A percentile compares a stretch with the other conserved stretches of the same genome.
phyloP scores from a whole-genome alignment of 2,888 invertebrate genomes.

The Cheilosia urbana region DNA sequence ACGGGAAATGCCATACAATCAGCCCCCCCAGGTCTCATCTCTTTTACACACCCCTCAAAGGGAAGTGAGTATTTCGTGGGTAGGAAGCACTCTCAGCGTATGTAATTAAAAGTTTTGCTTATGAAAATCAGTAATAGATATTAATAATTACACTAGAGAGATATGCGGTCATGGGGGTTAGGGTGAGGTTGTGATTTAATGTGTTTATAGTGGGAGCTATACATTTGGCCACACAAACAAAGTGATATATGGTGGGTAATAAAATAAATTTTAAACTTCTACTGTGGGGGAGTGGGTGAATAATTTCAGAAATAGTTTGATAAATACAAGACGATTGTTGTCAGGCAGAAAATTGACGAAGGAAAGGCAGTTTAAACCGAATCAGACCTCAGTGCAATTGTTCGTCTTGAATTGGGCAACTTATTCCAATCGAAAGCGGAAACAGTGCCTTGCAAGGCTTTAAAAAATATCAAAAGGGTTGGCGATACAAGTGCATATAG shows the following conservation, averaged over 20 bases:
- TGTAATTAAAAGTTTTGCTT: constrained; percentile 53
- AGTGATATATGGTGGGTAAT: constrained; percentile 20
- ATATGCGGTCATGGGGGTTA: background rate
- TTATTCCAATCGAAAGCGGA: no score
- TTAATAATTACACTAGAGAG: constrained; percentile 44
- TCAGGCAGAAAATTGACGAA: background rate
- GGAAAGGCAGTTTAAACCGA: background rate
- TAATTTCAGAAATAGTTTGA: background rate
- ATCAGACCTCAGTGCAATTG: no score
- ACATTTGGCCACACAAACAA: background rate
- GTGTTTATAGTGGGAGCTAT: constrained; percentile 9
- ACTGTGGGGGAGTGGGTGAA: background rate
- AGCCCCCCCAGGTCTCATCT: background rate
- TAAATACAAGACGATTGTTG: background rate
- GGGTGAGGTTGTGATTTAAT: constrained; percentile 36
- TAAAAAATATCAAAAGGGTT: no score
- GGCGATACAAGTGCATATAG: no score
- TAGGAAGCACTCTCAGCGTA: constrained; percentile 27
- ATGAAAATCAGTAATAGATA: constrained; percentile 53
- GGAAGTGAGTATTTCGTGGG: constrained; percentile 8
- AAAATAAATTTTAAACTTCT: constrained; percentile 25
- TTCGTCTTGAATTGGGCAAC: no score
- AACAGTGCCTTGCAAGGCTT: no score
- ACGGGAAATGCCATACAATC: no score
- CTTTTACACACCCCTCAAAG: background rate